Base-by-base conservation (phyloP, 1,140 invertebrate species). In the Drosophila gunungcola region DNA sequence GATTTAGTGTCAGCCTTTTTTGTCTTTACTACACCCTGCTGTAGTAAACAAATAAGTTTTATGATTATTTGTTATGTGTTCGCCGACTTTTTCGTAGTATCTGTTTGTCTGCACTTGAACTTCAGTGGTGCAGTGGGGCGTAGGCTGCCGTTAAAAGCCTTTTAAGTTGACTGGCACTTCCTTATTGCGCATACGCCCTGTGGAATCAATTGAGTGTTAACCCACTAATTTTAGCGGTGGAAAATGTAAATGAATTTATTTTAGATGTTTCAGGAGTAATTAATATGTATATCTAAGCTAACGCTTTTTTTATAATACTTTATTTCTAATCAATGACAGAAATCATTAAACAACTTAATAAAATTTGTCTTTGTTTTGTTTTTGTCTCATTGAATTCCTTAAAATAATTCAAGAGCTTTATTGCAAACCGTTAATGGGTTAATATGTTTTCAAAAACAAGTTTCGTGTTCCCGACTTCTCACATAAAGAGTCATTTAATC, bases 131-230 rank as follows among this genome's bases (percentile, higher is more conserved):
- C 16, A 39, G 12, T 39, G 49, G 25, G 46, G 51, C 51, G 70
- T 73, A 77, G 64, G 75, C 48, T 32, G 75, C 43, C 45, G 45
- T 41, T 78, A 61, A 74, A 61, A 61, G 80, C 65, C 41, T 70
- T 79, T 74, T 49, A 68, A 49, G 42, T 43, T 13, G 34, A 25
- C 51, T 73, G 48, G 53, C 65, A 79, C 72, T 86, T 86, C 79
- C 83, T 82, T 89, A 86, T 86, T 89, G 70, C 76, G 60, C 63
- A 88, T 89, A 86, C 84, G 75, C 67, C 84, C 51, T 64, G 84
- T 89, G 42, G n/a, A 45, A 12, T 34, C 45, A 4, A 21, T 13
- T 2, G 9, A 42, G 0, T 10, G 13, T 57, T 70, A 70, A 57
- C 68, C 68, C 52, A 6, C 6, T 41, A 6, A 58, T 3, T 3